Evolutionary conservation across 2,797 vertebrate genomes (phyloP), one percentile per base, ranked within the genome.

Genomic region (Sparidentex hasta): DNA sequence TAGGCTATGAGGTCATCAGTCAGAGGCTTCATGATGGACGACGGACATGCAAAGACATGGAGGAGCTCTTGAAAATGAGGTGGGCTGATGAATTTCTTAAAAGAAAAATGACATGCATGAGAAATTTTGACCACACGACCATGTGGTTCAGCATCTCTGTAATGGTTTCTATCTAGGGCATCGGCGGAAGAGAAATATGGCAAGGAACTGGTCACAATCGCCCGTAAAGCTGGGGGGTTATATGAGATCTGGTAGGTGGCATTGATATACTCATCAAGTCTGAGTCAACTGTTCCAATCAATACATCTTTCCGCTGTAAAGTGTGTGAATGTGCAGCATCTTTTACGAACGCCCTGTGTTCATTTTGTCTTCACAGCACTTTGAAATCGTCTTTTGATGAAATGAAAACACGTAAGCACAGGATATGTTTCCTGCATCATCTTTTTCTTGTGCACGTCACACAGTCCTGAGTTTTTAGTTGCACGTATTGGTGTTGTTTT

Each of bases 11-110:
- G 64, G 85, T 89, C 0, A 93, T 99, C 1, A 61, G 96, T 33
- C 97, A 98, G 84, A 94, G 96, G 83, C 92, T 98, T 7, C 90
- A 92, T 67, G 97, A 99, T 0, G 98, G 98, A 1, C 96, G 97
- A 50, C 96, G 96, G 65, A 97, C 97, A 83, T 98, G 97, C 93
- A 99, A 99, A 89, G 98, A 99, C 4, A 91, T 97, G 91, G 98
- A 99, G 82, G 98, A 99, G 41, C 94, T 99, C 63, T 92, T 99
- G 65, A 97, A 96, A 87, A 96, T 99, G 95, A 97, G 98, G 98
- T 98, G 33, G 6, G 78, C 6, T 51, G 8, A 21, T 0, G 9
- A 1, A 56, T 57, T 27, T 66, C 5, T 13, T 11, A 11, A 89
- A 16, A 33, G 13, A 33, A 38, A 25, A 7, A 20, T 16, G 6